Conservation (phyloP, 1,140 invertebrate genomes). For the Asobara japonica region DNA sequence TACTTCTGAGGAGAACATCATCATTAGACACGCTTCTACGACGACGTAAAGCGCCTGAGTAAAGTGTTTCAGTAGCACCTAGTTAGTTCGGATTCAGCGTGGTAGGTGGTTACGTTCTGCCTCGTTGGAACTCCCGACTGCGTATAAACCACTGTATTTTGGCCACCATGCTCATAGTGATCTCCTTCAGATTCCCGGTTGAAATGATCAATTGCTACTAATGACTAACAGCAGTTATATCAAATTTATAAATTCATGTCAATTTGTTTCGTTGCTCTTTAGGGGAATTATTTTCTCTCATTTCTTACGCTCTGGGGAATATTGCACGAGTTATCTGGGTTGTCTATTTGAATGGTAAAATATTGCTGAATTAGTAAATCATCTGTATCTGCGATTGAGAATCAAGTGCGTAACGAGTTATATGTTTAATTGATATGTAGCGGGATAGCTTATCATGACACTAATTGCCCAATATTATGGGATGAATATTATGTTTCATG, state of each 20-base stretch:
- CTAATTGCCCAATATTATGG: too few relatives aligned
- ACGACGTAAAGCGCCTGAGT: conserved; percentile 30
- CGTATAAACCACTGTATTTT: conserved; percentile 22
- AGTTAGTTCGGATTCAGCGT: conserved; percentile 30
- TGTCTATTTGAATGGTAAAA: background rate
- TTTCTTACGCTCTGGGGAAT: background rate
- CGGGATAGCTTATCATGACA: too few relatives aligned
- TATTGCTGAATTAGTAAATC: background rate
- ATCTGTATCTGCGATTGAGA: background rate
- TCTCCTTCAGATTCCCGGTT: background rate
- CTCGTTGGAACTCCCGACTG: conserved; percentile 31
- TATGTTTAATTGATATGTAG: too few relatives aligned
- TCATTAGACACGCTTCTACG: conserved; percentile 23
- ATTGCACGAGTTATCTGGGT: background rate
- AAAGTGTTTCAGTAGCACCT: conserved; percentile 34
- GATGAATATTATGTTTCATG: too few relatives aligned
- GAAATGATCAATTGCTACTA: background rate
- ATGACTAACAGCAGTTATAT: background rate
- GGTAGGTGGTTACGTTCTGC: conserved; percentile 33
- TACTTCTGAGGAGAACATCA: conserved; percentile 8
- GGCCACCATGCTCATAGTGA: background rate
- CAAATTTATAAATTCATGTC: conserved; percentile 1
- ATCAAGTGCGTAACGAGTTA: too few relatives aligned
- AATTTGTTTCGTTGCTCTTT: background rate
- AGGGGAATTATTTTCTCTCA: background rate